phyloP scores from a whole-genome alignment of 2,113 vertebrate genomes.

The Bolborhynchus lineola region DNA sequence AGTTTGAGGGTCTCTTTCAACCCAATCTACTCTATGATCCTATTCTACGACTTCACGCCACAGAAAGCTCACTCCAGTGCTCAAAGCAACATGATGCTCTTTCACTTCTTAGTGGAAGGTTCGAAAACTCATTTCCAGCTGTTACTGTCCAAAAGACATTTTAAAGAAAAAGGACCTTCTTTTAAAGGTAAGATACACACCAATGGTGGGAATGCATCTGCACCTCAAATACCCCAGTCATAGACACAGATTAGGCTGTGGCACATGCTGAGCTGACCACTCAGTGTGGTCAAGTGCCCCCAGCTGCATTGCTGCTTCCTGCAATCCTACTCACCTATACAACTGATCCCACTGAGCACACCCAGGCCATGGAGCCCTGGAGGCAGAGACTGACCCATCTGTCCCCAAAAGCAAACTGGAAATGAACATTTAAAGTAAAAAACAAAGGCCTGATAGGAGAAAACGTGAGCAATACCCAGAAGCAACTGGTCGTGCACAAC shows the following conservation, averaged over 20 bases:
- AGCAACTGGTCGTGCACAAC: neutral
- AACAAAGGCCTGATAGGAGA: neutral
- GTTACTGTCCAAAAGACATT: neutral
- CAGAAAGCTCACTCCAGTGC: neutral
- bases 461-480: neutral
- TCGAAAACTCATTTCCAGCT: neutral
- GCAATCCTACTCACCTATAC: accelerated
- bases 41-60: neutral
- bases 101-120: neutral
- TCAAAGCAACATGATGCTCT: neutral
- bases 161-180: neutral
- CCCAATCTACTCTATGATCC: neutral
- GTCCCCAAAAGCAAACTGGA: neutral
- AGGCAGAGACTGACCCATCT: neutral
- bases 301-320: neutral
- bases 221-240: neutral
- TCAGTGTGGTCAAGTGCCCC: neutral
- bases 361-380: accelerated
- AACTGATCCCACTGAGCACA: accelerated
- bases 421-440: neutral
- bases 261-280: neutral
- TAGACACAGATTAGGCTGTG: neutral
- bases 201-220: neutral
- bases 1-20: neutral
- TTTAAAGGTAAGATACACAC: neutral